Base-by-base conservation (phyloP, 1,140 invertebrate genomes). In the Megathymus violae region DNA sequence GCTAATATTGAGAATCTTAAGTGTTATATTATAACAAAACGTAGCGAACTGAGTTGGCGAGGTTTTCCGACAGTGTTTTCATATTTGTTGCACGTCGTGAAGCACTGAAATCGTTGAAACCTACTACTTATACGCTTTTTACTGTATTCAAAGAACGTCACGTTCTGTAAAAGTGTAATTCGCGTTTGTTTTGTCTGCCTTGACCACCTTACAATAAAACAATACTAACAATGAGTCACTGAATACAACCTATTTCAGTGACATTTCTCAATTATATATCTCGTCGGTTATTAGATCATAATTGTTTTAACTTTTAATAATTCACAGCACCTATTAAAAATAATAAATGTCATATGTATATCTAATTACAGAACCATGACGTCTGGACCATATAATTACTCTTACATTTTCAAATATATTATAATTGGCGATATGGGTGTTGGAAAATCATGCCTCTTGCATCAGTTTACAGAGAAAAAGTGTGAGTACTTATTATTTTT, bases 391-490 rank as follows among this genome's bases (percentile, higher is more conserved):
- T 99, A 99, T 89, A 99, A 99, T 92, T 99, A 99, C 92, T 99
- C 98, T 16, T 99, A 99, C 86, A 99, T 99, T 83, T 99, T 99
- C 92, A 99, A 99, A 88, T 99, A 99, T 84, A 99, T 99, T 68
- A 99, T 99, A 67, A 99, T 99, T 88, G 99, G 97, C 74, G 97
- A 98, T 90, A 98, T 98, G 97, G 97, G 97, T 64, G 97, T 98
- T 56, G 98, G 98, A 31, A 99, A 99, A 92, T 99, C 98, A 46
- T 99, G 99, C 90, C 94, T 99, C 38, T 92, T 99, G 47, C 99
- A 99, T 93, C 99, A 99, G 85, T 99, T 99, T 86, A 99, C 99
- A 71, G 99, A 99, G 91, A 99, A 99, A 91, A 99, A 99, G 94
- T 99, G 98, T 99, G 94, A 96, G 96, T 95, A 73, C 31, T 31